Evolutionary conservation across 2,113 vertebrate genomes (phyloP).

Genomic region (Aspidoscelis tigris): DNA sequence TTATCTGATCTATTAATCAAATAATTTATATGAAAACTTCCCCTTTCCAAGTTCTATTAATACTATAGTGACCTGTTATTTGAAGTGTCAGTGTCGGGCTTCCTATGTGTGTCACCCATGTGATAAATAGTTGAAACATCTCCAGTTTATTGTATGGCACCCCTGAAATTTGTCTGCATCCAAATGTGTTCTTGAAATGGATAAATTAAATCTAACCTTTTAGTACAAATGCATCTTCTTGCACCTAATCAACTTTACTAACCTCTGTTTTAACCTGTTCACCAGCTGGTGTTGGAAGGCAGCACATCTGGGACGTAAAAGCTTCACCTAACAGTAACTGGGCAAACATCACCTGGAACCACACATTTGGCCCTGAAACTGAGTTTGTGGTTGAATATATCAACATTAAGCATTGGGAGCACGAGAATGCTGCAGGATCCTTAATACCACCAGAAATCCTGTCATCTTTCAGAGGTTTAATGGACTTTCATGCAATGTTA

Average conservation of each 20-base stretch:
- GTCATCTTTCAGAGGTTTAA: slow-evolving; percentile 48
- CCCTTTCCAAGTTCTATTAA: neutral
- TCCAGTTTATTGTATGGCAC: neutral
- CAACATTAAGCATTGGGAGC: slow-evolving; percentile 92
- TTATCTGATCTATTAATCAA: neutral
- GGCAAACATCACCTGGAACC: slow-evolving; percentile 98
- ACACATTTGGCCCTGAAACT: slow-evolving; percentile 92
- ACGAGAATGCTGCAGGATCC: slow-evolving; percentile 67
- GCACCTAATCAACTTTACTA: slow-evolving; percentile 65
- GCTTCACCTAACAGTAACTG: slow-evolving; percentile 96
- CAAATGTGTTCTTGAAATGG: neutral
- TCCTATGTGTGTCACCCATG: neutral
- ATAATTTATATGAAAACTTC: neutral
- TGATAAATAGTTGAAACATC: neutral
- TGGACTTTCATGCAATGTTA: neutral
- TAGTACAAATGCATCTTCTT: neutral
- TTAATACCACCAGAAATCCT: slow-evolving; percentile 59
- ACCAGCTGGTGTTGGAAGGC: slow-evolving; percentile 83
- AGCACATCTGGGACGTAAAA: slow-evolving; percentile 93
- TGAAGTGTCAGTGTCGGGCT: neutral
- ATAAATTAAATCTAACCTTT: neutral
- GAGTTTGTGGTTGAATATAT: slow-evolving; percentile 98
- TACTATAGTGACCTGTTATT: neutral
- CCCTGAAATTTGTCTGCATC: neutral
- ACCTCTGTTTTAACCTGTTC: slow-evolving; percentile 84